Conservation (phyloP, 35 echinoderm and acorn worm species). For the Eucidaris tribuloides region DNA sequence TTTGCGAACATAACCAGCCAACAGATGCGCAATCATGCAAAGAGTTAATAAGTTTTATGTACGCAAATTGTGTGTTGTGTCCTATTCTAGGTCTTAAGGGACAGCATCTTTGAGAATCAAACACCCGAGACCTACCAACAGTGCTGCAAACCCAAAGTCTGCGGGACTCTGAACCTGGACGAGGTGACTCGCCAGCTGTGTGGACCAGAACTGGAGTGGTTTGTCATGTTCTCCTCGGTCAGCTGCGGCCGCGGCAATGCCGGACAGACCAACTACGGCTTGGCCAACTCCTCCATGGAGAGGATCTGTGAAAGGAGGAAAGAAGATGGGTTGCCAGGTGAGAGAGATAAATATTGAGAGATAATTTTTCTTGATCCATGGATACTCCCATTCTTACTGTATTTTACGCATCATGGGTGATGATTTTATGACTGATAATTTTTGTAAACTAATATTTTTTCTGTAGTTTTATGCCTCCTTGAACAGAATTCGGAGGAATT, state of each 20-base stretch:
- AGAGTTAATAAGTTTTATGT: background rate
- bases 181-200: constrained; percentile 46
- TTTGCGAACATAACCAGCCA: too few relatives aligned
- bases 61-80: too few relatives aligned
- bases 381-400: too few relatives aligned
- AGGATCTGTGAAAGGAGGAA: constrained; percentile 80
- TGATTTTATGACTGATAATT: too few relatives aligned
- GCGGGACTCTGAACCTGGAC: constrained; percentile 61
- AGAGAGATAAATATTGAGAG: too few relatives aligned
- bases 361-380: too few relatives aligned
- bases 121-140: constrained; percentile 36
- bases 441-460: too few relatives aligned
- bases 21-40: background rate
- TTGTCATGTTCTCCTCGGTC: constrained; percentile 89
- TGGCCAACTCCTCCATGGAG: constrained; percentile 87
- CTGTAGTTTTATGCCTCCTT: too few relatives aligned
- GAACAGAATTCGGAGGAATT: too few relatives aligned
- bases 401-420: too few relatives aligned
- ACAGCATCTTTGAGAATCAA: constrained; percentile 74
- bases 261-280: constrained; percentile 80
- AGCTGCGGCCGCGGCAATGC: constrained; percentile 85
- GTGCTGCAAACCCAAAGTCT: constrained; percentile 58
- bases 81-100: constrained; percentile 61
- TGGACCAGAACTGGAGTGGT: constrained; percentile 75
- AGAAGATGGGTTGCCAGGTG: constrained; percentile 56